Percentiles rank a stretch among this genome's conserved stretches.
Evolutionary conservation across 2,113 vertebrate genomes (phyloP).

Genomic region (Ursus arctos): DNA sequence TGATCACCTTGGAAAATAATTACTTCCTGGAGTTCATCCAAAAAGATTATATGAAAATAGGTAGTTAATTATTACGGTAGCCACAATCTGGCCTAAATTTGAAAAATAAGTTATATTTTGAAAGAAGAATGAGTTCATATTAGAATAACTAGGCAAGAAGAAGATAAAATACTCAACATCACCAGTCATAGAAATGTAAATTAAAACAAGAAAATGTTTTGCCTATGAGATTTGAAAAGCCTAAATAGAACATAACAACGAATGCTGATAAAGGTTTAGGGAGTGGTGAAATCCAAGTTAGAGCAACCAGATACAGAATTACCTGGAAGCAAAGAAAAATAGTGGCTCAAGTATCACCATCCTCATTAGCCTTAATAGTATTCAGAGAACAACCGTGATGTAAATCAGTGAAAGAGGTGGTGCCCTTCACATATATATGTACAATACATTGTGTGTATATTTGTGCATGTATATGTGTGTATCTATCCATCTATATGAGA

Average conservation of each 20-base stretch:
- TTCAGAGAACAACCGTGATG: neutral
- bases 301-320: neutral
- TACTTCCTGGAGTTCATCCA: neutral
- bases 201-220: constrained; percentile 48
- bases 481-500: neutral
- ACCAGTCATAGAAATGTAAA: neutral
- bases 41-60: constrained; percentile 21
- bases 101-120: constrained; percentile 15
- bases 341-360: neutral
- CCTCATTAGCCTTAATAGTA: neutral
- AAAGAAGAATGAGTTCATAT: neutral
- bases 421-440: neutral
- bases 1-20: constrained; percentile 42
- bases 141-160: neutral
- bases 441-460: too few relatives aligned
- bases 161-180: constrained; percentile 19
- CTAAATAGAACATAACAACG: neutral
- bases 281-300: neutral
- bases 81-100: neutral
- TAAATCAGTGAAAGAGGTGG: neutral
- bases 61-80: neutral
- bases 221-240: neutral
- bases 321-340: neutral
- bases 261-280: neutral
- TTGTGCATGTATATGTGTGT: neutral